phyloP scores from a whole-genome alignment of 35 echinoderm and acorn worm genomes.

The Nesometra sesokonis region DNA sequence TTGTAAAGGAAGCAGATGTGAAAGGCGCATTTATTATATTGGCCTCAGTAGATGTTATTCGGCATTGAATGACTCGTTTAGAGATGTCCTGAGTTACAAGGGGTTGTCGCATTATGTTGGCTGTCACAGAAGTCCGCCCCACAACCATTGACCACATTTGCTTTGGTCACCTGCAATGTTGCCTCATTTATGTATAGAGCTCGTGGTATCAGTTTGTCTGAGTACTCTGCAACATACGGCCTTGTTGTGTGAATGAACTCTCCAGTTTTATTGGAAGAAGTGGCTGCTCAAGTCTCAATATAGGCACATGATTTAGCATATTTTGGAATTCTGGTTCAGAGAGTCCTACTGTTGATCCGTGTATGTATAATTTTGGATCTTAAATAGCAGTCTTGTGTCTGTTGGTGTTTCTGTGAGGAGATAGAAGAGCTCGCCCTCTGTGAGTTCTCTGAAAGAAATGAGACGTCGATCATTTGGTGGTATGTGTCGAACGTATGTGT shows the following conservation, averaged over 20 bases:
- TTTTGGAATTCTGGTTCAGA: constrained; percentile 33
- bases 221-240: constrained; percentile 14
- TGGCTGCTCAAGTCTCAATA: constrained; percentile 11
- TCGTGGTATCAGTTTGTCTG: background rate
- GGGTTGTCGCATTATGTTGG: constrained; percentile 8
- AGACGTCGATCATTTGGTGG: too few relatives aligned
- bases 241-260: constrained; percentile 25
- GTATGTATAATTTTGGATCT: constrained; percentile 32
- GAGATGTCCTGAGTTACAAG: constrained; percentile 6
- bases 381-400: constrained; percentile 34
- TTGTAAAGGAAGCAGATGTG: constrained; percentile 7
- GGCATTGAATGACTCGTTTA: constrained; percentile 12
- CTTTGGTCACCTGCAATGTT: background rate
- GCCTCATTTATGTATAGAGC: background rate
- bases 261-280: constrained; percentile 22
- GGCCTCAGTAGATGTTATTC: constrained; percentile 17
- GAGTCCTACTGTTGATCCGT: constrained; percentile 32
- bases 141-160: constrained; percentile 12
- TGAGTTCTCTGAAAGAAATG: constrained; percentile 43
- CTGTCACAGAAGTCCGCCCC: background rate
- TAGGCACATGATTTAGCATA: constrained; percentile 18
- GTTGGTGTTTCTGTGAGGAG: constrained; percentile 20
- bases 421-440: constrained; percentile 36
- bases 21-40: constrained; percentile 17
- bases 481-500: too few relatives aligned